Percentiles rank a stretch among this genome's conserved stretches.
These are phyloP conservation scores for Habropoda laboriosa DNA, from an alignment of 1,140 invertebrate species.

Conservation along the genomic window DNA sequence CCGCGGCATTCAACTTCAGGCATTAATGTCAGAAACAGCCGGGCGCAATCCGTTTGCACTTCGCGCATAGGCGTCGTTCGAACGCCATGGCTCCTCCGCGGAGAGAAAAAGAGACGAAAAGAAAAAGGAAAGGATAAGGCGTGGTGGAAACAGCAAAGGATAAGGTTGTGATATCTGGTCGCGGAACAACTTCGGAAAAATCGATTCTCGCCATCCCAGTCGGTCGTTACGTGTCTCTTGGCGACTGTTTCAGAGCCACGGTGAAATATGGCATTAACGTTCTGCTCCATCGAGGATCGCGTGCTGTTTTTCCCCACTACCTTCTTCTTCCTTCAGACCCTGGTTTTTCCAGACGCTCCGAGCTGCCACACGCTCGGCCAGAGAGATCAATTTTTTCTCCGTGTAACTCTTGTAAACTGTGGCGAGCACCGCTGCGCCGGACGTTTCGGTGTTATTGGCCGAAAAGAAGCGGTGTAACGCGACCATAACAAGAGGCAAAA, in stretches of 20 bases:
- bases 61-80: conserved; percentile 29
- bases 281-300: conserved; percentile 23
- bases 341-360: too few relatives aligned
- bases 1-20: conserved; percentile 39
- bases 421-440: conserved; percentile 5
- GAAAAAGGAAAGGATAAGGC: conserved; percentile 12
- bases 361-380: background rate
- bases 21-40: conserved; percentile 60
- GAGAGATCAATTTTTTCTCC: conserved; percentile 41
- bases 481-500: conserved; percentile 13
- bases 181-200: conserved; percentile 17
- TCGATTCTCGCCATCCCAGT: conserved; percentile 19
- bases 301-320: background rate
- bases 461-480: conserved; percentile 20
- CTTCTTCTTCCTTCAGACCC: background rate
- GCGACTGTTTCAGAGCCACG: conserved; percentile 56
- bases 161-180: conserved; percentile 38
- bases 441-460: conserved; percentile 34
- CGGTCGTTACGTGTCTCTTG: conserved; percentile 44
- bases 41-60: conserved; percentile 54
- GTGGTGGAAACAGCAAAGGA: conserved; percentile 16
- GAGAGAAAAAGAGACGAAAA: background rate
- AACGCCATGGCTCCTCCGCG: conserved; percentile 28
- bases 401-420: conserved; percentile 1
- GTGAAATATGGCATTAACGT: conserved; percentile 66